phyloP scores from a whole-genome alignment of 92 coral and sea anemone species.

The Phymanthus crucifer region DNA sequence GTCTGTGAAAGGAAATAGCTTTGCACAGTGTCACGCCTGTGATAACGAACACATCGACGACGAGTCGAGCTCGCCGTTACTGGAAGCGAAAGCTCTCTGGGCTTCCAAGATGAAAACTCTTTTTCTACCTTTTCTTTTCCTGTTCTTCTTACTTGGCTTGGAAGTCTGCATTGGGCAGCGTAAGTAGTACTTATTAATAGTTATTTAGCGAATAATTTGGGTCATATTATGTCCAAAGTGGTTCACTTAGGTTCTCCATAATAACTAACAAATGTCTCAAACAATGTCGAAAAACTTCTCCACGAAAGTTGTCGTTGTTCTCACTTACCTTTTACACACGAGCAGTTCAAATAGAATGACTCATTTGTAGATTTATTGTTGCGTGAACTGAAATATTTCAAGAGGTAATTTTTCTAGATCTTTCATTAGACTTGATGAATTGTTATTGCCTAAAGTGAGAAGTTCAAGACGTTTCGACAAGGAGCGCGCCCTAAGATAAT shows the following conservation, averaged over 20 bases:
- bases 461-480: constrained; percentile 10
- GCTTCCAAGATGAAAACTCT: constrained; percentile 4
- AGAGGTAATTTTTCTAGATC: background rate
- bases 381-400: background rate
- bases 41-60: background rate
- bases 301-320: background rate
- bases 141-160: background rate
- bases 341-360: no score
- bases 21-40: background rate
- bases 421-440: background rate
- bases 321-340: no score
- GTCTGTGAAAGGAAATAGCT: no score
- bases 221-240: background rate
- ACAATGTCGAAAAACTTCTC: background rate
- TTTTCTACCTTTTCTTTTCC: background rate
- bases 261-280: background rate
- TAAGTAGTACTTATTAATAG: background rate
- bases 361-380: background rate
- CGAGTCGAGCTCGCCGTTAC: background rate
- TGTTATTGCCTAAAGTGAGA: background rate
- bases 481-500: background rate
- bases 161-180: background rate
- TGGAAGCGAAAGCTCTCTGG: background rate
- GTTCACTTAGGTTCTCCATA: background rate
- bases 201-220: background rate